Evolutionary conservation across 2,113 vertebrate species (phyloP), one percentile per base, ranked within the genome.

Genomic region (Lepisosteus oculatus): DNA sequence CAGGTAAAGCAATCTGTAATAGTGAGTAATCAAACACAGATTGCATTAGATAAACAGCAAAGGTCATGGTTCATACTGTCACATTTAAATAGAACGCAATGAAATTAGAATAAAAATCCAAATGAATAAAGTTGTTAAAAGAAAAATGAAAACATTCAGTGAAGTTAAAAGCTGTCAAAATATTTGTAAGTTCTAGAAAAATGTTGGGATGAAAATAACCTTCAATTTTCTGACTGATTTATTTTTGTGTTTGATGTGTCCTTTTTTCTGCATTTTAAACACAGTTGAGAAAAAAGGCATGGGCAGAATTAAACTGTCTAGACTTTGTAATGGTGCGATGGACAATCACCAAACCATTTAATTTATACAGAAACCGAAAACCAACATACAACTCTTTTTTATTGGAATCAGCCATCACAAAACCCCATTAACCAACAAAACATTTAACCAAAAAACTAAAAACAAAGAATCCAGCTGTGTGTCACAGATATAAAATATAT

Each of bases 221-320:
- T 56, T 68, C 17, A 51, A 14, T 11, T 68, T 69, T 57, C 57
- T 59, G n/a, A 59, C 9, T 59, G 14, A 59, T 59, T 59, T 8
- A 59, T 29, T 56, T 13, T 42, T 54, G 51, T 68, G 42, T 6
- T 69, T 15, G 43, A 54, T 17, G 14, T 13, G 57, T 41, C 5
- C 29, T 41, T 41, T 63, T 65, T 17, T 54, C 43, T 47, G 8
- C 1, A 2, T 54, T 55, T 29, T 51, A 51, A 51, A 51, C 5
- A 5, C 9, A 9, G 47, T 54, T 67, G 9, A 29, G 29, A 29
- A 54, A 54, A 55, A 44, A 69, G 43, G 67, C 55, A 59, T 42
- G 55, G 51, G 29, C 42, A 59, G 67, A 59, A 59, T 57, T 85
- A 80, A 72, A 78, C 66, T 70, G 74, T 81, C 70, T 79, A 79